Conservation (phyloP, 1,140 invertebrate species). For the Drosophila quadrilineata region DNA sequence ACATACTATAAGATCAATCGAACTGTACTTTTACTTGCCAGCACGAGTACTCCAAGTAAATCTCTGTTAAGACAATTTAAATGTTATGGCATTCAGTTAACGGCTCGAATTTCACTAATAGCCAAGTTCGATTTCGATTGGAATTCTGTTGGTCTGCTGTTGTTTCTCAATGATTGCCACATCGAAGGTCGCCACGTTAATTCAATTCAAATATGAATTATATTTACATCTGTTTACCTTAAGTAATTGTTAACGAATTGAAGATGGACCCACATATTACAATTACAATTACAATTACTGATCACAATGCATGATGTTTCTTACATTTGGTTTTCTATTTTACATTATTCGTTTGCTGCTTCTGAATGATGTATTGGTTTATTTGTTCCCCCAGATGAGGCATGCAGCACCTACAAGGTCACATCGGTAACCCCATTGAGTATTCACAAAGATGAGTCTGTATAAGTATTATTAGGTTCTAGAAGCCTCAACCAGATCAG, state of each 20-base stretch:
- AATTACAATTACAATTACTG: constrained; percentile 13
- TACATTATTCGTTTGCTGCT: too few species aligned
- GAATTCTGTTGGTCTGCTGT: constrained; percentile 37
- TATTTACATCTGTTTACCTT: constrained; percentile 62
- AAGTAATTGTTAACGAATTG: constrained; percentile 51
- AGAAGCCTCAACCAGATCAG: too few species aligned
- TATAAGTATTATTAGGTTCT: too few species aligned
- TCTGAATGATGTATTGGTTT: constrained; percentile 18
- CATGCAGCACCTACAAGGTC: not conserved
- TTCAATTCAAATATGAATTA: constrained; percentile 60
- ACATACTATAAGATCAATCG: too few species aligned
- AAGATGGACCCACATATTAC: constrained; percentile 26
- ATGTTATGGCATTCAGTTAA: constrained; percentile 59
- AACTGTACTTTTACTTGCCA: too few species aligned
- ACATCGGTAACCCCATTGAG: not conserved
- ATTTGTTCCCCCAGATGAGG: not conserved
- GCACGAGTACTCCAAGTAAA: too few species aligned
- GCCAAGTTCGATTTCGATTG: constrained; percentile 25
- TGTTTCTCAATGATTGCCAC: constrained; percentile 17
- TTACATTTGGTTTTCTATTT: not conserved
- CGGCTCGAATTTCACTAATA: constrained; percentile 66
- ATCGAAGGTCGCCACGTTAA: constrained; percentile 50
- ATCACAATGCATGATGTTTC: not conserved
- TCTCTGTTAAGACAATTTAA: constrained; percentile 69
- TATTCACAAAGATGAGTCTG: not conserved